Evolutionary conservation across 2,888 invertebrate genomes (phyloP), one percentile per base, ranked within the genome.

Genomic region (Drosophila setosimentum): DNA sequence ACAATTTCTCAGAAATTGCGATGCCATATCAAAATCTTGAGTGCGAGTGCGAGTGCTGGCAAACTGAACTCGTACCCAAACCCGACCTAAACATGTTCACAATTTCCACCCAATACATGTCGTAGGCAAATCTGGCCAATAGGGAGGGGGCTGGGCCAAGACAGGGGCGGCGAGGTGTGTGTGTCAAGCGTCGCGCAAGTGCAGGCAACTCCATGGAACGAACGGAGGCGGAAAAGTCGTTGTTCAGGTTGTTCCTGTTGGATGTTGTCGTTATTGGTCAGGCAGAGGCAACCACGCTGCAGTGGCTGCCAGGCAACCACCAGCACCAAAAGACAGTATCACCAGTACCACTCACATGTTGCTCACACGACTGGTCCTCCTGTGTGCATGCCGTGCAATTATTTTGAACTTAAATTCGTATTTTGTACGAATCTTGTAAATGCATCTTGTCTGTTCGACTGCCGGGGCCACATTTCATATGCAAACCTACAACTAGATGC

Each of bases 1-100:
- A 89, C 91, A 87, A 90, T 91, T 91, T 91, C 91, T 91, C 78
- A 91, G 91, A 91, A 91, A 91, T 91, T 89, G 91, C 89, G 91
- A 91, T 89, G 91, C 86, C 88, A 82, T 91, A 89, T 89, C 89
- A 87, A 87, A 87, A 89, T 90, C 85, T 89, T 87, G 72, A 76
- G 78, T 71, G 79, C 68, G 72, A 66, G 65, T 73, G 64, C 59
- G 67, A 45, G 32, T 13, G 16, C 45, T 64, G 29, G 66, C 67
- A 27, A 37, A n/a, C 35, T 45, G 5, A 37, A 40, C 13, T 32
- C 13, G 3, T 54, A 27, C 42, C 48, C 61, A 5, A 27, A 21
- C 49, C 68, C 67, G 57, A 68, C 62, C 61, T 70, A 75, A 81
- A 76, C 84, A 83, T 82, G 59, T 70, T 29, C 76, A 70, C 78